phyloP scores from a whole-genome alignment of 2,113 vertebrate species.

The Nothocercus nigrocapillus region DNA sequence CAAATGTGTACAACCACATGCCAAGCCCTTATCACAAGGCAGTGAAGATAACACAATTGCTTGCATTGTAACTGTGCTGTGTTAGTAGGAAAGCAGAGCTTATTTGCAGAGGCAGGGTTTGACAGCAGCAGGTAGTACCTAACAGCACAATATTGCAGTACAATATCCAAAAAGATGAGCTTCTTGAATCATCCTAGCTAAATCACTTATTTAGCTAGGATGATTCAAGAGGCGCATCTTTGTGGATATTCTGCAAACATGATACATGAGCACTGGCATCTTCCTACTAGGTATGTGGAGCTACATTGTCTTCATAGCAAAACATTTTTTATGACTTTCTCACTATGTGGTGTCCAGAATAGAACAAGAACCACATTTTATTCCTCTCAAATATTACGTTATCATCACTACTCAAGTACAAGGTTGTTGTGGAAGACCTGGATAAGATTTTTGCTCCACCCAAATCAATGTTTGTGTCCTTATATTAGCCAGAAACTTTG shows the following conservation, averaged over 20 bases:
- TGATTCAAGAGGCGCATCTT: background rate
- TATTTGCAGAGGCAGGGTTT: slow-evolving; percentile 24
- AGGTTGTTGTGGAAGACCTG: background rate
- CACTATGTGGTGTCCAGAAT: background rate
- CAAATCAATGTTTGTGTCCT: background rate
- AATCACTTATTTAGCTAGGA: background rate
- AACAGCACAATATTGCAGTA: background rate
- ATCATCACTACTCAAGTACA: background rate
- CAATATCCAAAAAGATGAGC: background rate
- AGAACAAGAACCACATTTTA: background rate
- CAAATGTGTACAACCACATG: background rate
- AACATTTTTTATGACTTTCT: background rate
- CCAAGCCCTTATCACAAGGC: background rate
- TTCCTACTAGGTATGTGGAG: slow-evolving; percentile 47
- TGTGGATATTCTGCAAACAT: slow-evolving; percentile 51
- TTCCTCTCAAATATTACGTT: background rate
- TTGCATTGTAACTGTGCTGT: background rate
- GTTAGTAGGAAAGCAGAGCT: background rate
- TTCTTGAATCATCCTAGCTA: background rate
- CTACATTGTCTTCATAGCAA: slow-evolving; percentile 26
- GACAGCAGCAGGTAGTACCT: slow-evolving; percentile 10
- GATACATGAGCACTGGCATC: slow-evolving; percentile 67
- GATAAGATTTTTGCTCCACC: background rate
- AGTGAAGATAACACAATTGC: background rate
- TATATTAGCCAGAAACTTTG: background rate